These are phyloP conservation scores for Macrotrachela quadricornifera DNA, from an alignment of 1,140 invertebrate species.

Conservation along the genomic window DNA sequence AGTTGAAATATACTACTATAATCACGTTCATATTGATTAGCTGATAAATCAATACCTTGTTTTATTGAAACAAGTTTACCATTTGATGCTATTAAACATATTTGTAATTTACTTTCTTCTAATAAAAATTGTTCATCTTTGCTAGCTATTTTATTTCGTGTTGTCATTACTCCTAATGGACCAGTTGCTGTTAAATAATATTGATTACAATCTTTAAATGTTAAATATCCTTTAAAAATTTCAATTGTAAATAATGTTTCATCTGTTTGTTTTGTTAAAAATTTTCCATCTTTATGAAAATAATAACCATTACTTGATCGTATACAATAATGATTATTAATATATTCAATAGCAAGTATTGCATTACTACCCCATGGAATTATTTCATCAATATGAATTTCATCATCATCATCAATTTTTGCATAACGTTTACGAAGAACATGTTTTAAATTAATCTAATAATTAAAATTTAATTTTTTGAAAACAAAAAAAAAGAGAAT, in stretches of 20 bases:
- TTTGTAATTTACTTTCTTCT: constrained; percentile 81
- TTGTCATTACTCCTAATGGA: constrained; percentile 75
- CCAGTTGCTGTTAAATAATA: constrained; percentile 81
- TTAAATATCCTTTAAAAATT: constrained; percentile 58
- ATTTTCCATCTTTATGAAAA: constrained; percentile 51
- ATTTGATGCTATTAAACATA: constrained; percentile 70
- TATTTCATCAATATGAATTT: constrained; percentile 76
- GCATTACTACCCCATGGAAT: constrained; percentile 93
- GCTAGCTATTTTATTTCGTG: constrained; percentile 66
- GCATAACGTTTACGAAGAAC: constrained; percentile 81
- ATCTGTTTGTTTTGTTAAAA: constrained; percentile 45
- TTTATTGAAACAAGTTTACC: constrained; percentile 84
- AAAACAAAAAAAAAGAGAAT: constrained; percentile 2
- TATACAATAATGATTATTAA: constrained; percentile 72
- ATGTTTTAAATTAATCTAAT: constrained; percentile 63
- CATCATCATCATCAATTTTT: constrained; percentile 52
- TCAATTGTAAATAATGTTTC: constrained; percentile 78
- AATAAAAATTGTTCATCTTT: constrained; percentile 87
- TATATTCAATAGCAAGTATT: constrained; percentile 75
- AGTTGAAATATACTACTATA: constrained; percentile 36
- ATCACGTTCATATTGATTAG: constrained; percentile 67
- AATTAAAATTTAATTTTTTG: constrained; percentile 5
- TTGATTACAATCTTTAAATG: constrained; percentile 35
- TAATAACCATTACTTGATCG: constrained; percentile 87
- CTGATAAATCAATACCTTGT: constrained; percentile 89